Percentiles rank a stretch among this genome's conserved stretches.
Conservation (phyloP, 2,888 invertebrate genomes). For the Parnassius smintheus region DNA sequence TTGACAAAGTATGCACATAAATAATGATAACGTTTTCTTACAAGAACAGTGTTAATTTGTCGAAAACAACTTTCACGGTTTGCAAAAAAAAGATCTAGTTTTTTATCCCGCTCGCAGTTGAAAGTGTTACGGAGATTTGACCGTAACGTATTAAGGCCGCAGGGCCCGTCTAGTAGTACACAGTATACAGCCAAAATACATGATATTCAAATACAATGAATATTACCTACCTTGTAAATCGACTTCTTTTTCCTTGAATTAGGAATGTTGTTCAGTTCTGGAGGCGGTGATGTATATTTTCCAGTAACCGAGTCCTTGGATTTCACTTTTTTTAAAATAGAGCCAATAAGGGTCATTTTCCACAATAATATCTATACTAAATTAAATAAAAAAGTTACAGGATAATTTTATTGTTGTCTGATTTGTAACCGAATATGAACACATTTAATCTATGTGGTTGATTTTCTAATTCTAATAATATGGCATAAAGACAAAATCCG, state of each 20-base stretch:
- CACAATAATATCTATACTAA: conserved; percentile 15
- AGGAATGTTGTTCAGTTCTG: conserved; percentile 40
- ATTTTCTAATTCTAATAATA: neutral
- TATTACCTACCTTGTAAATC: conserved; percentile 23
- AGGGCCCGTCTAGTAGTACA: too few relatives aligned
- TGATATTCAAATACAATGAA: too few relatives aligned
- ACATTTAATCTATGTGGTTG: conserved; percentile 23
- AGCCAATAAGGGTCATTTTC: conserved; percentile 49
- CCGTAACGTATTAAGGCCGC: too few relatives aligned
- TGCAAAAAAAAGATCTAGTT: too few relatives aligned
- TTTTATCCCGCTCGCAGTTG: too few relatives aligned
- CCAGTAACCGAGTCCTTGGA: conserved; percentile 37
- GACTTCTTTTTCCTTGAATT: conserved; percentile 26
- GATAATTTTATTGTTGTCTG: neutral
- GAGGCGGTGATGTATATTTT: conserved; percentile 56
- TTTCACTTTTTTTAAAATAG: conserved; percentile 50
- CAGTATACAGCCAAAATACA: too few relatives aligned
- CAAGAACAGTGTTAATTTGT: too few relatives aligned
- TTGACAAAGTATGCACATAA: too few relatives aligned
- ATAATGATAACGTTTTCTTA: too few relatives aligned
- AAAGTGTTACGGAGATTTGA: too few relatives aligned
- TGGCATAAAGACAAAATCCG: neutral
- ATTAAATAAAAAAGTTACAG: conserved; percentile 5
- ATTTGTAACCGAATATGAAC: conserved; percentile 4
- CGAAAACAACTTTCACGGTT: too few relatives aligned